Conservation (phyloP, 2,797 vertebrate genomes). For the Stomatorhinus walkeri region DNA sequence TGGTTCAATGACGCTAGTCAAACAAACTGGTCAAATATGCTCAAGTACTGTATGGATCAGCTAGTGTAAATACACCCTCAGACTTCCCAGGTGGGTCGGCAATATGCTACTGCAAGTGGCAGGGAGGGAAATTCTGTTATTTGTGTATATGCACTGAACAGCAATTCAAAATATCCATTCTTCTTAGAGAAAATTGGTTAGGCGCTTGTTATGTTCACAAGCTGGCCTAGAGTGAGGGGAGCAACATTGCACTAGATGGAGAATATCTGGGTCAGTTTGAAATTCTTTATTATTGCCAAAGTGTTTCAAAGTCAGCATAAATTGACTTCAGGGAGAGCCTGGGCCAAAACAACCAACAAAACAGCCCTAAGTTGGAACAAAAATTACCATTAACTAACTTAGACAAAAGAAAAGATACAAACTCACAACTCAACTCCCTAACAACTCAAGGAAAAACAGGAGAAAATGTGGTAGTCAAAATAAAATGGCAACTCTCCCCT, state of each 20-base stretch:
- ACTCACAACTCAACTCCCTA: not conserved
- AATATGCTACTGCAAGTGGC: not conserved
- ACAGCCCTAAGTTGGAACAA: not conserved
- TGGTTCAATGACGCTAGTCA: not conserved
- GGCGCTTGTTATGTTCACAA: not conserved
- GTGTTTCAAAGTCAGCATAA: not conserved
- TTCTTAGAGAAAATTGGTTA: not conserved
- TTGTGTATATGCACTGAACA: not conserved
- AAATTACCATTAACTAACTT: not conserved
- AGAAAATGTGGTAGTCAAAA: not conserved
- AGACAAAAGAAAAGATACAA: not conserved
- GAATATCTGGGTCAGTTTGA: not conserved
- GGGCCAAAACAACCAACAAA: not conserved
- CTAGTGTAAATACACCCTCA: not conserved
- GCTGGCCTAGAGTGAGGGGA: not conserved
- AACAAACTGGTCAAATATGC: not conserved
- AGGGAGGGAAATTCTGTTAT: not conserved
- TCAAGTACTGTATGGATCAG: not conserved
- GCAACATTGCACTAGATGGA: not conserved
- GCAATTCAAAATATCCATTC: not conserved
- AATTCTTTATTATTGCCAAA: not conserved
- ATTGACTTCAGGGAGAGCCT: not conserved
- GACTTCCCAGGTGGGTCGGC: not conserved
- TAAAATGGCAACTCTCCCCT: not conserved
- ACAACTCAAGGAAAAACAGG: not conserved